A percentile compares a stretch with the other conserved stretches of the same genome.
Conservation (phyloP, 2,797 vertebrate genomes). For the Eremophila alpestris region DNA sequence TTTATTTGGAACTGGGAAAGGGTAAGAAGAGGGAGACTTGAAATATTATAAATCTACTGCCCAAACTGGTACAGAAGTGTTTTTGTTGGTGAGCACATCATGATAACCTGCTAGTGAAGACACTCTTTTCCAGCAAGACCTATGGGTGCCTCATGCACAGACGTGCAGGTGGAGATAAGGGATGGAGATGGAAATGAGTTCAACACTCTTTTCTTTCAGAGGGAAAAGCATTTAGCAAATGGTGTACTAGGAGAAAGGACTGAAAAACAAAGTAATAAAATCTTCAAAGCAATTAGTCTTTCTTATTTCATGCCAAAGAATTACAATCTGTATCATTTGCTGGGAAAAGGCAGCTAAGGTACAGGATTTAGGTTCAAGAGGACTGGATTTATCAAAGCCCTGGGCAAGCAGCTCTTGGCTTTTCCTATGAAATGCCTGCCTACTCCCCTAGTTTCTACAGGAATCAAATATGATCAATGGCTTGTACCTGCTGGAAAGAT, state of each 20-base stretch:
- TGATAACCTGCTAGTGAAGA: not conserved
- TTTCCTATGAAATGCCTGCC: not conserved
- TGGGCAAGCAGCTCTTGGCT: not conserved
- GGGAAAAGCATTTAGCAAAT: not conserved
- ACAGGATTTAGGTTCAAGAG: not conserved
- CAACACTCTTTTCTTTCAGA: not conserved
- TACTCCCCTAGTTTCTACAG: not conserved
- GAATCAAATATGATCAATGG: not conserved
- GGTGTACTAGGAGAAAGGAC: not conserved
- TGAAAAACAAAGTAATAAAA: not conserved
- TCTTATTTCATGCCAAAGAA: not conserved
- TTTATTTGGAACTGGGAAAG: conserved; percentile 3
- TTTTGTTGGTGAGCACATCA: not conserved
- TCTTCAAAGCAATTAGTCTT: not conserved
- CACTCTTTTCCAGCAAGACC: not conserved
- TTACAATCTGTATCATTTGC: not conserved
- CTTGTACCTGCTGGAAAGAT: not conserved
- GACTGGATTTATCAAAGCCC: not conserved
- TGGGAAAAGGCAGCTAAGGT: not conserved
- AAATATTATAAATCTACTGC: not conserved
- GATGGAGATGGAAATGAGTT: not conserved
- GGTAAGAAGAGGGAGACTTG: not conserved
- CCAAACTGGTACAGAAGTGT: not conserved
- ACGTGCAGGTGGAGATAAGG: rapidly evolving
- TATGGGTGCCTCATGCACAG: rapidly evolving